Evolutionary conservation across 2,113 vertebrate species (phyloP).

Genomic region (Nothoprocta perdicaria): DNA sequence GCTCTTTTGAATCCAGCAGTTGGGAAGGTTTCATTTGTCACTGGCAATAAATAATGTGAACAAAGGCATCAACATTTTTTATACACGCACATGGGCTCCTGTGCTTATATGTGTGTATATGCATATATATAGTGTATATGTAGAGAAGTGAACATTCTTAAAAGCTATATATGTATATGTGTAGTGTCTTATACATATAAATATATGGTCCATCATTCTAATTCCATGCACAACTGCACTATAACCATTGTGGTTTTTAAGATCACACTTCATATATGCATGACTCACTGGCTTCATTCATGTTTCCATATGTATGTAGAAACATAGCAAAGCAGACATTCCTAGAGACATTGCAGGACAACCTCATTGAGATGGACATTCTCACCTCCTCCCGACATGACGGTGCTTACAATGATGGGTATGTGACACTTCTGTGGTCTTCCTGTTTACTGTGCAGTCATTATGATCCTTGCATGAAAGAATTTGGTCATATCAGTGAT

Average conservation of each 20-base stretch:
- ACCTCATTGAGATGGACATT: slow-evolving; percentile 99
- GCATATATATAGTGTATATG: slow-evolving; percentile 31
- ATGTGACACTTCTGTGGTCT: slow-evolving; percentile 84
- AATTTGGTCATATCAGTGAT: slow-evolving; percentile 57
- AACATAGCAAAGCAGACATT: slow-evolving; percentile 99
- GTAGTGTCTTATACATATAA: slow-evolving; percentile 67
- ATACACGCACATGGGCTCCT: slow-evolving; percentile 9
- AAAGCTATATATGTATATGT: slow-evolving; percentile 71
- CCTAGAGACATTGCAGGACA: slow-evolving; percentile 99
- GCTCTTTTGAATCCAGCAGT: not conserved
- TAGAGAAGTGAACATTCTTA: slow-evolving; percentile 36
- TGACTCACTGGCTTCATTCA: slow-evolving; percentile 95
- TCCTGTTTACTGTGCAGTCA: slow-evolving; percentile 71
- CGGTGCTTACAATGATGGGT: slow-evolving; percentile 95
- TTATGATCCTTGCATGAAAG: slow-evolving; percentile 77
- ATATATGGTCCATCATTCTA: slow-evolving; percentile 71
- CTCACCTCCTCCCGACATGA: slow-evolving; percentile 94
- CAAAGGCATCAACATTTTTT: not conserved
- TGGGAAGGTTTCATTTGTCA: not conserved
- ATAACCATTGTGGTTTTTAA: slow-evolving; percentile 76
- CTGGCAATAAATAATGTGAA: slow-evolving; percentile 13
- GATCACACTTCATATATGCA: slow-evolving; percentile 84
- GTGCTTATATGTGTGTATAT: slow-evolving; percentile 30
- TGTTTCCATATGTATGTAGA: slow-evolving; percentile 99
- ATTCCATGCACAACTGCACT: slow-evolving; percentile 73